Evolutionary conservation across 2,888 invertebrate genomes (phyloP), one percentile per base, ranked within the genome.

Genomic region (Sarcophaga rosellei): DNA sequence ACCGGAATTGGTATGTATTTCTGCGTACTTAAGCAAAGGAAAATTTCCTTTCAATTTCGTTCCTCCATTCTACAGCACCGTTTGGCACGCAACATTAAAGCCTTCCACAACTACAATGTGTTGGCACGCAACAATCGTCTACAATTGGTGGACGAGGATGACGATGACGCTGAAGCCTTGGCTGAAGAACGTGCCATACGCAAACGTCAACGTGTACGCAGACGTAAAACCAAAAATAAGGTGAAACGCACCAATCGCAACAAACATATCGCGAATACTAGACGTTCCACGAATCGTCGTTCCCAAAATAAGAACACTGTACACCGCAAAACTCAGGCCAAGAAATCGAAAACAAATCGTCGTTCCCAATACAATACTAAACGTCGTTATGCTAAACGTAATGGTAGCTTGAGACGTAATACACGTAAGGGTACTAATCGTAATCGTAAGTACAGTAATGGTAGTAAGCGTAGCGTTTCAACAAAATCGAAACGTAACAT

Each of bases 131-230:
- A 65, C 25, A 73, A 59, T 20, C 5, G 53, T 21, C 62, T n/a
- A 35, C 25, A 35, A 0, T 35, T 63, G 1, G 66, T 61, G 3
- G 78, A 81, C 11, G 76, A 82, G 1, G 25, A 74, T 3, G 83
- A 84, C 0, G 76, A 84, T 17, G 72, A 77, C 6, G 81, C 81
- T 8, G 84, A 84, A 20, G 82, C 75, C 4, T 23, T 85, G 5
- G 83, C 85, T 20, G 89, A 89, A 53, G 89, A 88, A 61, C 89
- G 89, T 10, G 88, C 89, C 4, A 68, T 89, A 25, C 88, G 89
- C 3, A 88, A 88, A 20, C 88, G 88, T n/a, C 86, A 88, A 57
- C 89, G 89, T 47, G 62, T 89, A 23, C 88, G 87, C 21, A 84
- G 86, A 10, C 89, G 88, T 15, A 89, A 87, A 15, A 63, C 84